Evolutionary conservation across 92 coral and sea anemone species (phyloP).

Genomic region (Phenganax stokvisi): DNA sequence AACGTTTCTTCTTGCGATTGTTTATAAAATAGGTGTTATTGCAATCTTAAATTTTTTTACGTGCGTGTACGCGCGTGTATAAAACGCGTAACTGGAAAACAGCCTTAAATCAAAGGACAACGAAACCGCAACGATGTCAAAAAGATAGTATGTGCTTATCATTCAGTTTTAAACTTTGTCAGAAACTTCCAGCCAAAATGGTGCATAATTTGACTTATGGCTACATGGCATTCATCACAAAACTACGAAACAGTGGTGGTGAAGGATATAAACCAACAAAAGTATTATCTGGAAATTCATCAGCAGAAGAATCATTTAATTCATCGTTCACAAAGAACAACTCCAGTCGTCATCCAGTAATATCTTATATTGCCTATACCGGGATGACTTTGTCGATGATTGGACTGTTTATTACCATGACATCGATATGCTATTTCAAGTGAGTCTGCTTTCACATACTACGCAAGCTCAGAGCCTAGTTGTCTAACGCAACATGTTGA

Average conservation of each 20-base stretch:
- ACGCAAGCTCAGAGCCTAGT: not conserved
- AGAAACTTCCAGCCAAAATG: not conserved
- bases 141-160: not conserved
- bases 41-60: no score
- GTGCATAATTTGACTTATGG: not conserved
- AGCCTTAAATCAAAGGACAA: no score
- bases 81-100: no score
- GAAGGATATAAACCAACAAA: not conserved
- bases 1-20: no score
- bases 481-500: no score
- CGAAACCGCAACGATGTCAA: not conserved
- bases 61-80: no score
- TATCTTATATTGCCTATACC: constrained; percentile 16
- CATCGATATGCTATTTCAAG: constrained; percentile 33
- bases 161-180: not conserved
- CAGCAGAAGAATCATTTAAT: not conserved
- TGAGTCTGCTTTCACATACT: not conserved
- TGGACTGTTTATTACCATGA: constrained; percentile 12
- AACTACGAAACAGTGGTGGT: not conserved
- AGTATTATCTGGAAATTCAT: not conserved
- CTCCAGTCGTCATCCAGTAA: not conserved
- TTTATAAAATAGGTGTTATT: no score
- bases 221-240: constrained; percentile 15
- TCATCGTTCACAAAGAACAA: not conserved
- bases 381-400: constrained; percentile 24